Evolutionary conservation across 2,113 vertebrate genomes (phyloP), one percentile per base, ranked within the genome.

Genomic region (Myrmecophaga tridactyla): DNA sequence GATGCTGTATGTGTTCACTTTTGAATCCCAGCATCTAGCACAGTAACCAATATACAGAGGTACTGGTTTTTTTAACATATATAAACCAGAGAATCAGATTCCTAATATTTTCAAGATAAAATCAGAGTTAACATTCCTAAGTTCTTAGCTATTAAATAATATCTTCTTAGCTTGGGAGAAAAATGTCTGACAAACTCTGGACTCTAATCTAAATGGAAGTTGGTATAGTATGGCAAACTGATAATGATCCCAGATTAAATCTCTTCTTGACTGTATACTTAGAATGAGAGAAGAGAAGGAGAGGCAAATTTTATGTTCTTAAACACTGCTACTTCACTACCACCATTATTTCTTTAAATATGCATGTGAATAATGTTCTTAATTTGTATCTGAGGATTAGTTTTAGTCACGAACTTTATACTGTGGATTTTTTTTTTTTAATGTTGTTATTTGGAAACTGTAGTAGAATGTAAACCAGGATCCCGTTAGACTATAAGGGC

Each of bases 61-160:
- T 70, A 51, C 34, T 83, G 36, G 78, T 43, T 65, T 69, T 89
- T 73, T 29, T 1, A 51, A 41, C 18, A 78, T 18, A 81, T 80
- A 34, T 58, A 77, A 70, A 86, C n/a, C 29, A 76, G 58, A 92
- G 23, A 46, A 95, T 82, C 58, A 12, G 1, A 34, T 70, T 90
- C 56, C 67, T 96, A 56, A 43, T 65, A 58, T 86, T 85, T 89
- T 86, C 41, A 86, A 62, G 14, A 89, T 69, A 60, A 56, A 65
- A 46, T 78, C 31, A 75, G 53, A 63, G 31, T 84, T 89, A 67
- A 41, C 67, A 29, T 69, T 70, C 27, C 29, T 25, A 77, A 56
- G n/a, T 78, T 81, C 34, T 82, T 83, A 89, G 27, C 72, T 85
- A 36, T 85, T 92, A 43, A 90, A 34, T 77, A 75, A 6, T 92